Conservation (phyloP, 1,140 invertebrate genomes). For the Cydia amplana region DNA sequence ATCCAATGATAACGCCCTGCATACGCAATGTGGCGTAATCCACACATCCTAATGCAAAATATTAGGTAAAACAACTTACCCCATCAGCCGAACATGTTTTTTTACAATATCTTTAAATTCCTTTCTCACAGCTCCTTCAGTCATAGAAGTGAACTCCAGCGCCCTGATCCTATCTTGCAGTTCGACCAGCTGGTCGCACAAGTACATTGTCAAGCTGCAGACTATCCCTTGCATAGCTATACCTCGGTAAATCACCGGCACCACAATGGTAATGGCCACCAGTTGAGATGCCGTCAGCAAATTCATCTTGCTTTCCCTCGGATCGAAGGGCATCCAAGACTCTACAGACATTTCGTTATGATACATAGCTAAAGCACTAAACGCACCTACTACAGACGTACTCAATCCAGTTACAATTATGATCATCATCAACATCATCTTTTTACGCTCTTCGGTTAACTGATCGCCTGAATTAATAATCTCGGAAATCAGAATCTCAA, state of each 20-base stretch:
- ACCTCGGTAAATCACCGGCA: constrained; percentile 55
- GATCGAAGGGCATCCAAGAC: constrained; percentile 68
- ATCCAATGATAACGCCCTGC: no score
- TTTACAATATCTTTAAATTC: constrained; percentile 59
- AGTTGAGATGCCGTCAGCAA: constrained; percentile 54
- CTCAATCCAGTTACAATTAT: constrained; percentile 49
- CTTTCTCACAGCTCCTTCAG: constrained; percentile 43
- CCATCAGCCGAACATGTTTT: constrained; percentile 64
- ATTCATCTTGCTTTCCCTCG: constrained; percentile 49
- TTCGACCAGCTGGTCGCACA: constrained; percentile 65
- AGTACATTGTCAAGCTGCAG: constrained; percentile 64
- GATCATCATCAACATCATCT: constrained; percentile 53
- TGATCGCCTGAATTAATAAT: constrained; percentile 60
- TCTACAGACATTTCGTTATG: constrained; percentile 59
- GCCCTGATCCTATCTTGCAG: constrained; percentile 50
- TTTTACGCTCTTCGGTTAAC: constrained; percentile 47
- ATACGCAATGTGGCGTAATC: no score
- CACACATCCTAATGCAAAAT: no score
- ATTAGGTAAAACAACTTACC: constrained; percentile 42
- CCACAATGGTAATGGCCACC: constrained; percentile 45
- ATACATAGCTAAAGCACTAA: constrained; percentile 49
- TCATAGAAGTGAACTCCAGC: constrained; percentile 49
- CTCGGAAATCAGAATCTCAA: constrained; percentile 51
- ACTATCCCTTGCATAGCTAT: constrained; percentile 63
- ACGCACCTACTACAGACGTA: constrained; percentile 43